Conservation (phyloP, 2,797 vertebrate genomes). For the Mallotus villosus region DNA sequence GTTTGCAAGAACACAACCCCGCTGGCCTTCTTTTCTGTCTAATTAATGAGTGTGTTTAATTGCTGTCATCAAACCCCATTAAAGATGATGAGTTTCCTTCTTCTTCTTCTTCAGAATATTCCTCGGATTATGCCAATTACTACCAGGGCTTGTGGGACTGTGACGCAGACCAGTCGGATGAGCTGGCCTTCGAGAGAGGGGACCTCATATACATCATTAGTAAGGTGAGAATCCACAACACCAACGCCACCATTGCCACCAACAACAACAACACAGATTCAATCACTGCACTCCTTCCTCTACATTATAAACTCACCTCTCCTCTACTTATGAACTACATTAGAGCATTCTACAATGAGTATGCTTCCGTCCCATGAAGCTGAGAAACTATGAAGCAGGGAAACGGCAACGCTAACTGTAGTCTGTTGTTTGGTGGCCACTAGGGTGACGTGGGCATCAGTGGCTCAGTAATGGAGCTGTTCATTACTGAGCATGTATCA, state of each 20-base stretch:
- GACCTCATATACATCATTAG: conserved; percentile 92
- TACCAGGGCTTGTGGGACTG: conserved; percentile 95
- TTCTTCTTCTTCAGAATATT: conserved; percentile 47
- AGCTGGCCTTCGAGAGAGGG: conserved; percentile 88
- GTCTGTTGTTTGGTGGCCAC: conserved; percentile 56
- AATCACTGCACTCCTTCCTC: background rate
- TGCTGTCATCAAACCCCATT: background rate
- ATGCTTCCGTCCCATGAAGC: conserved; percentile 5
- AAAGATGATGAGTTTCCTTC: conserved; percentile 17
- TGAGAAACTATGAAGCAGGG: conserved; percentile 36
- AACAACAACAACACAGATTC: background rate
- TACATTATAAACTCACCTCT: background rate
- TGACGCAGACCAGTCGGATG: conserved; percentile 80
- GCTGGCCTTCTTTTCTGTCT: too few relatives aligned
- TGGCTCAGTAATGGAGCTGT: conserved; percentile 78
- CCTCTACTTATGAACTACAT: too few relatives aligned
- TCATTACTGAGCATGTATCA: conserved; percentile 81
- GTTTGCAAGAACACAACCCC: background rate
- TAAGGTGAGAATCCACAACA: conserved; percentile 80
- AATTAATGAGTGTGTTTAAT: background rate
- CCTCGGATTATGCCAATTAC: conserved; percentile 80
- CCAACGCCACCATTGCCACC: background rate
- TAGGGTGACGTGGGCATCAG: conserved; percentile 68
- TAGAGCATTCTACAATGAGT: background rate
- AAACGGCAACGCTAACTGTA: conserved; percentile 44